Evolutionary conservation across 2,113 vertebrate genomes (phyloP).

Genomic region (Maccullochella peelii): DNA sequence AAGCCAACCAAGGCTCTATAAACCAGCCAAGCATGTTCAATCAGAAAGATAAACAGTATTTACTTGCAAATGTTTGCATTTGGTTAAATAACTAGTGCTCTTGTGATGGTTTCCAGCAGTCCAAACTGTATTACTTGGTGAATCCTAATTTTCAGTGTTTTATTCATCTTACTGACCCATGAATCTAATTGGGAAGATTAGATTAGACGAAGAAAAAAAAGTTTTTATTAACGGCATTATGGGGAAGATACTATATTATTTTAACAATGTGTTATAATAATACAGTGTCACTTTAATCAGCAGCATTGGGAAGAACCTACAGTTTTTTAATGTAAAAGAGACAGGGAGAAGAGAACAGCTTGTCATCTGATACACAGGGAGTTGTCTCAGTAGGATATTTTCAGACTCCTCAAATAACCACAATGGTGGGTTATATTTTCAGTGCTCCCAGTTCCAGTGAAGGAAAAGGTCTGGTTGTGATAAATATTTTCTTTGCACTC

Average conservation of each 20-base stretch:
- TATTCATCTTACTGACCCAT: background rate
- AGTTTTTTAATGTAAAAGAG: conserved; percentile 23
- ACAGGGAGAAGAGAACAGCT: conserved; percentile 31
- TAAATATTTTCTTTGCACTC: conserved; percentile 60
- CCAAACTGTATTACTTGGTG: background rate
- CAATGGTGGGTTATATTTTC: conserved; percentile 70
- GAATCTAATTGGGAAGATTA: background rate
- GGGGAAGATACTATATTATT: no score
- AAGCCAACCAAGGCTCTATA: no score
- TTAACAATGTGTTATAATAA: background rate
- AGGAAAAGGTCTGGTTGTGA: conserved; percentile 50
- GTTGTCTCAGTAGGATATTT: conserved; percentile 66
- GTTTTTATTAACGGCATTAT: background rate
- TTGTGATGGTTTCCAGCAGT: background rate
- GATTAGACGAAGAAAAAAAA: background rate
- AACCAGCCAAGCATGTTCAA: background rate
- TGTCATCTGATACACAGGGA: conserved; percentile 62
- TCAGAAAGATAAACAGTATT: background rate
- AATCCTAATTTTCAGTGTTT: background rate
- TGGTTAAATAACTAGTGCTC: background rate
- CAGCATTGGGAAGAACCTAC: conserved; percentile 4
- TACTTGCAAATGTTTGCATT: background rate
- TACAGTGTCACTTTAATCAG: background rate
- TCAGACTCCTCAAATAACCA: conserved; percentile 71
- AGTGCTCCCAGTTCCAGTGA: conserved; percentile 24